Conservation (phyloP, 2,888 invertebrate species). For the Nephrotoma guestfalica region DNA sequence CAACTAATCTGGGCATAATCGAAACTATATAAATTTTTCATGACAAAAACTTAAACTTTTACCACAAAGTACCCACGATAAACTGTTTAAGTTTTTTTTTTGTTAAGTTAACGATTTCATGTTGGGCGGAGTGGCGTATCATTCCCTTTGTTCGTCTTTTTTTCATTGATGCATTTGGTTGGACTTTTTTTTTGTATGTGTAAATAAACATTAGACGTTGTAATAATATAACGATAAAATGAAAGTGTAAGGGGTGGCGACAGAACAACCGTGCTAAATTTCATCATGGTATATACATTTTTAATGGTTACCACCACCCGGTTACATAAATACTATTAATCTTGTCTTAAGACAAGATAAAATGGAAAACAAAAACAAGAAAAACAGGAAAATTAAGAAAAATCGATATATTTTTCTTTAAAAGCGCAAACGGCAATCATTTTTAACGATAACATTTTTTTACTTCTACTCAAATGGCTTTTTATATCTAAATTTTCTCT, state of each 20-base stretch:
- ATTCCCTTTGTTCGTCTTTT: neutral
- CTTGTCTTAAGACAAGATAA: neutral
- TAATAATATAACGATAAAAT: neutral
- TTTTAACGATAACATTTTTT: neutral
- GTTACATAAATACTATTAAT: neutral
- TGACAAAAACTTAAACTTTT: neutral
- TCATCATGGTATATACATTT: neutral
- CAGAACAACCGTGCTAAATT: neutral
- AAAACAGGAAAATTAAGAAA: neutral
- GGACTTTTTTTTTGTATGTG: neutral
- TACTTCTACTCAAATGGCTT: neutral
- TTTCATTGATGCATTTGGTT: neutral
- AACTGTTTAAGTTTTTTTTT: neutral
- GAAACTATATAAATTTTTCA: neutral
- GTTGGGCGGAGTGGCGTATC: neutral
- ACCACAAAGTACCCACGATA: neutral
- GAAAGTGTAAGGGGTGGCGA: neutral
- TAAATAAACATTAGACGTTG: neutral
- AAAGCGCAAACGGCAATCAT: neutral
- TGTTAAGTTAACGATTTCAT: neutral
- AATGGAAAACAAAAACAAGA: neutral
- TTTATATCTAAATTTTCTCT: neutral
- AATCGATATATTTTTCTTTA: neutral
- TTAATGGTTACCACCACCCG: neutral
- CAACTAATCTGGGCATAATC: neutral